Evolutionary conservation across 2,113 vertebrate species (phyloP).

Genomic region (Laticauda laticaudata): DNA sequence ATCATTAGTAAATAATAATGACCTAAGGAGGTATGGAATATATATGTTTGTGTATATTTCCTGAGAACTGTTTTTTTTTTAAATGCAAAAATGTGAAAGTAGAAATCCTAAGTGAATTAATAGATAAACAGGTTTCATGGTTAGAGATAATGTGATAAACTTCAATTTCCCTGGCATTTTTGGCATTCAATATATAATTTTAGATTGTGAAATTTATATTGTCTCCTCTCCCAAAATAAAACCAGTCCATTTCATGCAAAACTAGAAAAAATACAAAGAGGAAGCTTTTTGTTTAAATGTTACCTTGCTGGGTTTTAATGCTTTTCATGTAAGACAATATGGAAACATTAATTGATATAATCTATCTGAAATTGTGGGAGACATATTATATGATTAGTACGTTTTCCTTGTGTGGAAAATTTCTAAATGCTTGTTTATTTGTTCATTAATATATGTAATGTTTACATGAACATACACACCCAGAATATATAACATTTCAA

Average conservation of each 20-base stretch:
- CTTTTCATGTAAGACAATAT: not conserved
- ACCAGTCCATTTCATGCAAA: not conserved
- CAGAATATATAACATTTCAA: not conserved
- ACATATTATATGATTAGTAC: not conserved
- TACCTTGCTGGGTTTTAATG: not conserved
- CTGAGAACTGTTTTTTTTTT: conserved; percentile 6
- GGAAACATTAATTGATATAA: not conserved
- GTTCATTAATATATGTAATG: not conserved
- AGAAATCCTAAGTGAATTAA: not conserved
- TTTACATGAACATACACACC: not conserved
- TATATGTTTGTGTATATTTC: conserved; percentile 20
- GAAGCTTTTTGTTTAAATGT: not conserved
- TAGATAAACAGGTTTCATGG: not conserved
- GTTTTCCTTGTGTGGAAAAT: not conserved
- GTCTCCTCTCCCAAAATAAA: not conserved
- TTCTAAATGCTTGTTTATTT: not conserved
- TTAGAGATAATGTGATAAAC: not conserved
- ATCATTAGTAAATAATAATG: conserved; percentile 35
- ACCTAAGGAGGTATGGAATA: conserved; percentile 13
- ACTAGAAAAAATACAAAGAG: not conserved
- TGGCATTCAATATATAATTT: not conserved
- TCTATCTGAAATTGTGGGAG: not conserved
- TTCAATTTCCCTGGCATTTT: not conserved
- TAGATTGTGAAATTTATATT: not conserved
- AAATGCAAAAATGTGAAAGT: not conserved